Evolutionary conservation across 2,797 vertebrate genomes (phyloP).

Genomic region (Megaceryle alcyon): DNA sequence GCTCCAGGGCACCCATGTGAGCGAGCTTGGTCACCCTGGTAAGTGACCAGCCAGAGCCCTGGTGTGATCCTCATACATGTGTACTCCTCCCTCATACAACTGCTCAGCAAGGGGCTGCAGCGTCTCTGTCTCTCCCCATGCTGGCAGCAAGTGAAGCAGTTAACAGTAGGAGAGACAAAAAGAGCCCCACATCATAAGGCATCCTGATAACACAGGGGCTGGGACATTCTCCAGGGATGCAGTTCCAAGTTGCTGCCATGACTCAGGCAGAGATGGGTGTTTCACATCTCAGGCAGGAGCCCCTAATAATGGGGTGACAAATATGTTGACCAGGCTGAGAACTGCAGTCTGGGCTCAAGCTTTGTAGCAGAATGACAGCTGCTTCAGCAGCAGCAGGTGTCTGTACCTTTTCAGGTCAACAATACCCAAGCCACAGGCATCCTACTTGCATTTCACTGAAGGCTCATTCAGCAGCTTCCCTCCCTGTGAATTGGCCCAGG

Average conservation of each 20-base stretch:
- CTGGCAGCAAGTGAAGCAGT: background rate
- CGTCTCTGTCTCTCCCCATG: background rate
- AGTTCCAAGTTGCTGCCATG: background rate
- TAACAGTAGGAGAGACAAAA: background rate
- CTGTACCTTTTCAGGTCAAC: background rate
- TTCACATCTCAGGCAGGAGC: background rate
- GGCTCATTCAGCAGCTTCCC: background rate
- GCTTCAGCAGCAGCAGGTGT: background rate
- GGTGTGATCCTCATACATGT: background rate
- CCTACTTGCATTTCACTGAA: background rate
- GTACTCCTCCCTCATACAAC: background rate
- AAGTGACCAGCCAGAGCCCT: background rate
- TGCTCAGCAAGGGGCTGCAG: accelerated
- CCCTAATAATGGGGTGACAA: background rate
- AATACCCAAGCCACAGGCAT: background rate
- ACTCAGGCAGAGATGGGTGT: background rate
- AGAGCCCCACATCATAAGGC: background rate
- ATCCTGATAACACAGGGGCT: background rate
- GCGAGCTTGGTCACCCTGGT: background rate
- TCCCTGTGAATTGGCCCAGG: accelerated
- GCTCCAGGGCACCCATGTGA: accelerated
- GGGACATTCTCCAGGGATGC: background rate
- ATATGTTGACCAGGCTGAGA: background rate
- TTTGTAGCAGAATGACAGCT: background rate
- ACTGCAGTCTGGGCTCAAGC: background rate